Evolutionary conservation across 2,113 vertebrate species (phyloP), one percentile per base, ranked within the genome.

Genomic region (Colaptes auratus): DNA sequence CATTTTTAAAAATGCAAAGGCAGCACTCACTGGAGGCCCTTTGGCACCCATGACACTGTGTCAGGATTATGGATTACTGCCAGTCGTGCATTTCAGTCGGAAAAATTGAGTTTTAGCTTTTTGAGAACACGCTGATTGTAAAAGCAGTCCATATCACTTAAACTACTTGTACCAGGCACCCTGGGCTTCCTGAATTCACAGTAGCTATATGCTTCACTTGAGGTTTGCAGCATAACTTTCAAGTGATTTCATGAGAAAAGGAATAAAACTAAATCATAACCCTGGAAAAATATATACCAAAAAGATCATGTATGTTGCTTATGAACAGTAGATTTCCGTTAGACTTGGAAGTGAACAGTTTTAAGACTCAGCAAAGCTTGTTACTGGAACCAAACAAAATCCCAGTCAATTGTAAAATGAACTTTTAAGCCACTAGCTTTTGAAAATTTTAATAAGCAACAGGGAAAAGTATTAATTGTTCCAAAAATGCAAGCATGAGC

Each of bases 11-110:
- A 93, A 93, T 84, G 91, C 96, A 84, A 64, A 88, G 94, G 74
- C 95, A 95, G 73, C 94, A 76, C 35, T 95, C 90, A 91, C 46
- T 53, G 44, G 86, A 93, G 86, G 91, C 91, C 75, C 19, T 79
- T 82, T 89, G 93, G 94, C 93, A 72, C 66, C 30, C 60, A 50
- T 46, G 89, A 60, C 86, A 82, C 85, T n/a, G 89, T 92, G 88
- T 88, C 85, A 82, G 96, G 94, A 90, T 94, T 95, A 87, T 79
- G 95, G 96, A 87, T 96, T 94, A 78, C 78, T 79, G 92, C 89
- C 94, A 92, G 73, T 92, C 7, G 12, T 67, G 72, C 82, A 86
- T 90, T 88, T 94, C 56, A 23, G 74, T 39, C 80, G 90, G 93
- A 86, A 74, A 90, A 85, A 75, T 39, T 63, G 46, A 87, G 85